Conservation (phyloP, 2,888 invertebrate species). For the Theodoxus fluviatilis region DNA sequence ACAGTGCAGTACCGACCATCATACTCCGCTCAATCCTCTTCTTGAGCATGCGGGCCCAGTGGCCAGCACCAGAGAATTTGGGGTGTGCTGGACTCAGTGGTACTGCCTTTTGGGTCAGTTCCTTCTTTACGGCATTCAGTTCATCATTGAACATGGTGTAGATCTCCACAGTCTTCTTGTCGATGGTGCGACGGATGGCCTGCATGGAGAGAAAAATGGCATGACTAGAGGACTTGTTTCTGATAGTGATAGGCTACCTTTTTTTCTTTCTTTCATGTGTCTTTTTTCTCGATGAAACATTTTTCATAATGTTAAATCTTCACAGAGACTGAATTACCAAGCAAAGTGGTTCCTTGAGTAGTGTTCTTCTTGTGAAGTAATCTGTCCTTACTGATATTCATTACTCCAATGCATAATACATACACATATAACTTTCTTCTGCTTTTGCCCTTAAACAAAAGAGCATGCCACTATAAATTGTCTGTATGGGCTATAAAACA, state of each 20-base stretch:
- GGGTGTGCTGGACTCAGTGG: slow-evolving; percentile 73
- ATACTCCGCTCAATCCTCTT: slow-evolving; percentile 67
- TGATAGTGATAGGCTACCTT: neutral
- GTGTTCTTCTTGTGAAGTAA: no score
- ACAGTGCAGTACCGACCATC: no score
- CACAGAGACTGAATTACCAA: no score
- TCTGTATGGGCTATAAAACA: no score
- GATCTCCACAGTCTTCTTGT: slow-evolving; percentile 72
- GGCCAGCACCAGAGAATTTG: slow-evolving; percentile 77
- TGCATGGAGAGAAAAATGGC: slow-evolving; percentile 32
- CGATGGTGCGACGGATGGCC: slow-evolving; percentile 65
- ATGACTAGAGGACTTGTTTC: neutral
- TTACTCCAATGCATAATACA: no score
- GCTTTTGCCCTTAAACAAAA: no score
- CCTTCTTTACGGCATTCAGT: slow-evolving; percentile 77
- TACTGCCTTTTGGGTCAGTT: slow-evolving; percentile 50
- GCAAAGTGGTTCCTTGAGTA: no score
- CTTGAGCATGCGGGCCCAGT: slow-evolving; percentile 75
- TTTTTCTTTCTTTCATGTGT: no score
- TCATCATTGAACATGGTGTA: slow-evolving; percentile 76
- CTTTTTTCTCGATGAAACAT: neutral
- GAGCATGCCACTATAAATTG: no score
- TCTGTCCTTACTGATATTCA: no score
- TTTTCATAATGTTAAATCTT: no score
- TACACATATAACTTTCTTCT: no score